Percentiles rank a stretch among this genome's conserved stretches.
Evolutionary conservation across 2,797 vertebrate species (phyloP).

Genomic region (Ctenopoma kingsleyae): DNA sequence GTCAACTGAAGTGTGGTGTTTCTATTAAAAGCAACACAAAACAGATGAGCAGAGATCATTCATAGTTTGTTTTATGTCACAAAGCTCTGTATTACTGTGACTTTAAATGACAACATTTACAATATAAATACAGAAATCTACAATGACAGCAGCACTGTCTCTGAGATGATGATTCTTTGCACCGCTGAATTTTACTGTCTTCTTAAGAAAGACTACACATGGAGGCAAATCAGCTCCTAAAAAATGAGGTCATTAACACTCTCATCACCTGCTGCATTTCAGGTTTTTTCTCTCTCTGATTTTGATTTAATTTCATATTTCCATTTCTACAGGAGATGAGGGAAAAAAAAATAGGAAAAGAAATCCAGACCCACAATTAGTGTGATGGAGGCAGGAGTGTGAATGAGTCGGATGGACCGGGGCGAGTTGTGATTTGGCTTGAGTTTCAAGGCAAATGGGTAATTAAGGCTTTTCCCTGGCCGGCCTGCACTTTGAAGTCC

Average conservation of each 20-base stretch:
- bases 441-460: conserved; percentile 84
- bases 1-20: conserved; percentile 10
- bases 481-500: conserved; percentile 84
- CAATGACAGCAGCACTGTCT: background rate
- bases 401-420: conserved; percentile 64
- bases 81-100: background rate
- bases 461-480: conserved; percentile 85
- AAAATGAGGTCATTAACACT: conserved; percentile 48
- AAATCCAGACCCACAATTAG: conserved; percentile 74
- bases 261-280: conserved; percentile 55
- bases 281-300: conserved; percentile 42
- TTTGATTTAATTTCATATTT: conserved; percentile 63
- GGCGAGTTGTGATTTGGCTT: conserved; percentile 82
- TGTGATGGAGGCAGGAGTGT: conserved; percentile 67
- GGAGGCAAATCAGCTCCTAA: conserved; percentile 28
- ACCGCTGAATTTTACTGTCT: background rate
- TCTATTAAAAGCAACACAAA: conserved; percentile 16
- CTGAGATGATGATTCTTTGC: background rate
- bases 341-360: conserved; percentile 13
- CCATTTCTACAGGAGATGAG: conserved; percentile 27
- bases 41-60: background rate
- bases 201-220: conserved; percentile 1
- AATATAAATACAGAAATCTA: conserved; percentile 10
- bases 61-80: conserved; percentile 12
- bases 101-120: conserved; percentile 1